Conservation (phyloP, 2,797 vertebrate genomes). For the Crocidura indochinensis region DNA sequence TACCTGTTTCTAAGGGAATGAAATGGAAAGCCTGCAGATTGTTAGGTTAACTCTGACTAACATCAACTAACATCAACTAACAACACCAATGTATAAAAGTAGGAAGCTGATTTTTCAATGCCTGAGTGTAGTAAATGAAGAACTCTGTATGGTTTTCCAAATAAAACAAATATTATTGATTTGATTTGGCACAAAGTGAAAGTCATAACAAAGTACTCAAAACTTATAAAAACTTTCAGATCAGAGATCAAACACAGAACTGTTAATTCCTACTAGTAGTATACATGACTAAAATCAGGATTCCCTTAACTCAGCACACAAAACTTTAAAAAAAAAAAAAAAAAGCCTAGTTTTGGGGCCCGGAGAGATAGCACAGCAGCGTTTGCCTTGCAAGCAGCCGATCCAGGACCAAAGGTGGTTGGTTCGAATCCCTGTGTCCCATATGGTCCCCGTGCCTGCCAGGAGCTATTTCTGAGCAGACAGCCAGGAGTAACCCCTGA, state of each 20-base stretch:
- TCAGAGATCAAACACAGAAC: not conserved
- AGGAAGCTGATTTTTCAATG: not conserved
- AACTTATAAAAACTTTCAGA: not conserved
- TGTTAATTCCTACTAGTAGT: not conserved
- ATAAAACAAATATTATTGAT: too few relatives aligned
- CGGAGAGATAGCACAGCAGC: too few relatives aligned
- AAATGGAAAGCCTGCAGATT: not conserved
- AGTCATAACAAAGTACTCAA: not conserved
- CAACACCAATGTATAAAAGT: not conserved
- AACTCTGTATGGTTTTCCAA: not conserved
- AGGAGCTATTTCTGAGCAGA: too few relatives aligned
- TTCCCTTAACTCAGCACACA: not conserved
- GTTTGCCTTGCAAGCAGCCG: too few relatives aligned
- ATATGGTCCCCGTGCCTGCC: too few relatives aligned
- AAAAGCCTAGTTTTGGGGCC: too few relatives aligned
- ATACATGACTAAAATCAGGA: not conserved
- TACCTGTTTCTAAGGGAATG: not conserved
- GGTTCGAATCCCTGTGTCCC: too few relatives aligned
- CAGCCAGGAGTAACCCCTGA: too few relatives aligned
- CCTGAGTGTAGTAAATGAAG: not conserved
- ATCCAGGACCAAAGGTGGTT: too few relatives aligned
- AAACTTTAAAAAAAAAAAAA: not conserved
- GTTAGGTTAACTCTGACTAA: not conserved
- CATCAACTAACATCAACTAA: not conserved
- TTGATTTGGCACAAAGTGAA: not conserved